These are phyloP conservation scores for Loris lydekkerianus DNA, from an alignment of 2,797 vertebrate species.

Conservation along the genomic window DNA sequence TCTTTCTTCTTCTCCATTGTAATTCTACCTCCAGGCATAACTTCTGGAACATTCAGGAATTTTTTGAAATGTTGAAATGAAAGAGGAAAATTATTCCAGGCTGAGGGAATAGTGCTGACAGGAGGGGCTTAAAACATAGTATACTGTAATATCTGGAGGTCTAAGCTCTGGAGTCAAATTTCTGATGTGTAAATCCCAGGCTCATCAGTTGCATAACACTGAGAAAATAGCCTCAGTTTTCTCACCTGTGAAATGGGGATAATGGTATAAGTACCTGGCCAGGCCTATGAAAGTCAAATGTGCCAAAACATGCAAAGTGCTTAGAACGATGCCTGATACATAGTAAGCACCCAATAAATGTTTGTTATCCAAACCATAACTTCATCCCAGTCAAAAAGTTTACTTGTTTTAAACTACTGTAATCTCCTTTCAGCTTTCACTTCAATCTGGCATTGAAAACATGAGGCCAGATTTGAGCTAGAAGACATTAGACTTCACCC, in stretches of 20 bases:
- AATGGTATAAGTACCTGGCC: neutral
- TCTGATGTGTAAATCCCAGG: neutral
- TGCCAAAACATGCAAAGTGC: neutral
- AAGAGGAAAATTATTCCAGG: neutral
- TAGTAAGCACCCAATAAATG: neutral
- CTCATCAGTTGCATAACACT: neutral
- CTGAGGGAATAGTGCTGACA: neutral
- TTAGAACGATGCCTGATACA: neutral
- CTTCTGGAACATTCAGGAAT: neutral
- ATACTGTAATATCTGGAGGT: neutral
- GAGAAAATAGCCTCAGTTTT: neutral
- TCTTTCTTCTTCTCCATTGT: neutral
- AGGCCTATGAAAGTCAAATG: neutral
- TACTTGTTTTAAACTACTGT: conserved; percentile 8
- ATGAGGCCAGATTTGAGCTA: neutral
- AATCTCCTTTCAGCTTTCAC: neutral
- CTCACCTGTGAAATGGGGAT: neutral
- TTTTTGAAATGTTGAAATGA: conserved; percentile 21
- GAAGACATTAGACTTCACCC: neutral
- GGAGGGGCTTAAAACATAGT: neutral
- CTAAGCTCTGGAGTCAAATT: neutral
- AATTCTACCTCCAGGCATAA: neutral
- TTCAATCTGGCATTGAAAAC: neutral
- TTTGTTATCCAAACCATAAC: neutral
- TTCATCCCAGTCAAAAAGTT: conserved; percentile 40